Evolutionary conservation across 2,888 invertebrate species (phyloP).

Genomic region (Drosophila parthenogenetica): DNA sequence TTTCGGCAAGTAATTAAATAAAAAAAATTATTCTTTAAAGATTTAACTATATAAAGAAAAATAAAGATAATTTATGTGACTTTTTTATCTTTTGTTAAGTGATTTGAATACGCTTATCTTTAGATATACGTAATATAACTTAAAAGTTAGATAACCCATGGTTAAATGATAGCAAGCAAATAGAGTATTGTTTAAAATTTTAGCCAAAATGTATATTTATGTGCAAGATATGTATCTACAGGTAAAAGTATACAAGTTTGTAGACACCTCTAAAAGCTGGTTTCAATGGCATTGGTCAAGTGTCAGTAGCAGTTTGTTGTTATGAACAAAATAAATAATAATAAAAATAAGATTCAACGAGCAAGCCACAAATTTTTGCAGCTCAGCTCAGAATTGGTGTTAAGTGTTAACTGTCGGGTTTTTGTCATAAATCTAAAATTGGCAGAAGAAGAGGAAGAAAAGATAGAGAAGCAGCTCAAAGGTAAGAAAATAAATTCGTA

Average conservation of each 20-base stretch:
- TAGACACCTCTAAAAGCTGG: slow-evolving; percentile 18
- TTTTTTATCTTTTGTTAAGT: slow-evolving; percentile 5
- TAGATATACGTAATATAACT: slow-evolving; percentile 4
- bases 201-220: slow-evolving; percentile 12
- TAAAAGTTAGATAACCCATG: slow-evolving; percentile 1
- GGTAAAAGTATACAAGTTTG: background rate
- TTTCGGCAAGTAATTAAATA: background rate
- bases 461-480: no score
- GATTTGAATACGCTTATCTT: slow-evolving; percentile 27
- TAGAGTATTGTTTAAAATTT: slow-evolving; percentile 24
- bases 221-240: background rate
- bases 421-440: slow-evolving; percentile 47
- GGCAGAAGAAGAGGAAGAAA: slow-evolving; percentile 10
- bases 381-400: slow-evolving; percentile 49
- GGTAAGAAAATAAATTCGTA: no score
- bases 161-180: slow-evolving; percentile 1
- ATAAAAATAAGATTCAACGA: slow-evolving; percentile 13
- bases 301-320: slow-evolving; percentile 30
- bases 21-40: background rate
- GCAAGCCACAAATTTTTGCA: slow-evolving; percentile 17
- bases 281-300: slow-evolving; percentile 51
- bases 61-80: background rate
- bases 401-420: slow-evolving; percentile 52
- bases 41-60: background rate
- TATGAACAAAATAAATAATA: slow-evolving; percentile 14